Conservation (phyloP, 92 coral and sea anemone genomes). For the Palythoa grandis region DNA sequence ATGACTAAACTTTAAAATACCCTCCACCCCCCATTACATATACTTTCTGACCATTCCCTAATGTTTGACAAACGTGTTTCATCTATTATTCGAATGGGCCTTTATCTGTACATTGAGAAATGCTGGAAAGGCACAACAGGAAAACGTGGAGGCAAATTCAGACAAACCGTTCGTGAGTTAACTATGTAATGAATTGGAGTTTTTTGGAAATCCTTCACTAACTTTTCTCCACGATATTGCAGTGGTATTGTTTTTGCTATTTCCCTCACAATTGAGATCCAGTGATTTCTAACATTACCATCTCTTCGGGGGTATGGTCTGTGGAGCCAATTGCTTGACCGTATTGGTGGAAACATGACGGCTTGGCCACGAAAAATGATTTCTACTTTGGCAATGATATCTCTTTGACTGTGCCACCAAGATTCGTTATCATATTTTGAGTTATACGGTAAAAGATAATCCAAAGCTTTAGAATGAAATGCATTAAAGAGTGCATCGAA, state of each 20-base stretch:
- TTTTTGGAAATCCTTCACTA: background rate
- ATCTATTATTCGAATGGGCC: too few species aligned
- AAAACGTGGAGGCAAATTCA: background rate
- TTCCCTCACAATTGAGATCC: slow-evolving; percentile 10
- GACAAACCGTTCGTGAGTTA: background rate
- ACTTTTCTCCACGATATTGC: background rate
- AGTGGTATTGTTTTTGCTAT: background rate
- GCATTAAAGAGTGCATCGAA: slow-evolving; percentile 57
- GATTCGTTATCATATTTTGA: slow-evolving; percentile 28
- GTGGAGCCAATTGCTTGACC: slow-evolving; percentile 19
- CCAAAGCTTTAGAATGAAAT: slow-evolving; percentile 43
- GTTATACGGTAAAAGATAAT: slow-evolving; percentile 48
- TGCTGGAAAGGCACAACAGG: slow-evolving; percentile 22
- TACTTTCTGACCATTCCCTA: too few species aligned
- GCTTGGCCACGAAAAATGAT: slow-evolving; percentile 57
- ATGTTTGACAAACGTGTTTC: too few species aligned
- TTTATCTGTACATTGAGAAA: background rate
- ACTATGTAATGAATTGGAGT: background rate
- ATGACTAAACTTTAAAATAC: too few species aligned
- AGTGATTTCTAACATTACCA: background rate
- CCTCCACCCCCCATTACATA: too few species aligned
- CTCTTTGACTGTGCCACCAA: slow-evolving; percentile 60
- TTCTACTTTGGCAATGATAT: slow-evolving; percentile 44
- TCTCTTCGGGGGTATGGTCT: slow-evolving; percentile 46
- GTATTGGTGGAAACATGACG: slow-evolving; percentile 37